phyloP scores from a whole-genome alignment of 1,140 invertebrate genomes.

The Halotydeus destructor region DNA sequence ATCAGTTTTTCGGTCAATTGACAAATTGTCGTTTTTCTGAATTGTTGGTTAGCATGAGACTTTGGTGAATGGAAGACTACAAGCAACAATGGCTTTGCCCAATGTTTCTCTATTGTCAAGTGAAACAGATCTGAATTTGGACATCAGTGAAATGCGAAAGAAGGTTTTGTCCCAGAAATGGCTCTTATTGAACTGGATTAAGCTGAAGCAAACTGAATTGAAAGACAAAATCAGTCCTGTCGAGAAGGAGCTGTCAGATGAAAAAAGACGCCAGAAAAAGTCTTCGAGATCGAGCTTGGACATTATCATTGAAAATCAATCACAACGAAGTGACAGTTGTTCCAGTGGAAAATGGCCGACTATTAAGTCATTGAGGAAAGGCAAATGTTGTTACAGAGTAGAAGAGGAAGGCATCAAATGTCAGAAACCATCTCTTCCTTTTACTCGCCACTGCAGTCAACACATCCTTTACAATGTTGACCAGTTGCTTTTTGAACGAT shows the following conservation, averaged over 20 bases:
- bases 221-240: not conserved
- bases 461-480: constrained; percentile 71
- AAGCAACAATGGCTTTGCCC: no score
- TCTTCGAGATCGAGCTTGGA: not conserved
- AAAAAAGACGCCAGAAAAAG: not conserved
- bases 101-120: no score
- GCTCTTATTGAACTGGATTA: constrained; percentile 2
- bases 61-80: no score
- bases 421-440: constrained; percentile 44
- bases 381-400: constrained; percentile 25
- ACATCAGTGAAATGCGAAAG: constrained; percentile 4
- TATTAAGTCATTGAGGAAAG: constrained; percentile 14
- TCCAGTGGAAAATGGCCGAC: not conserved
- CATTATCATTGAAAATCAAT: not conserved
- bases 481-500: constrained; percentile 66
- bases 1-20: no score
- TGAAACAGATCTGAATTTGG: no score
- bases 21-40: no score
- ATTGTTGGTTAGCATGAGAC: no score
- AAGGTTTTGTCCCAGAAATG: constrained; percentile 9
- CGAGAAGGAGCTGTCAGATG: not conserved
- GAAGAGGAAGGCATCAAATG: constrained; percentile 28
- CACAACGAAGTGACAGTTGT: not conserved
- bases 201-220: constrained; percentile 4
- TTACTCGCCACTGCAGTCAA: constrained; percentile 51